These are phyloP conservation scores for Ophioninae sp. DNA, from an alignment of 2,888 invertebrate genomes.

Conservation along the genomic window DNA sequence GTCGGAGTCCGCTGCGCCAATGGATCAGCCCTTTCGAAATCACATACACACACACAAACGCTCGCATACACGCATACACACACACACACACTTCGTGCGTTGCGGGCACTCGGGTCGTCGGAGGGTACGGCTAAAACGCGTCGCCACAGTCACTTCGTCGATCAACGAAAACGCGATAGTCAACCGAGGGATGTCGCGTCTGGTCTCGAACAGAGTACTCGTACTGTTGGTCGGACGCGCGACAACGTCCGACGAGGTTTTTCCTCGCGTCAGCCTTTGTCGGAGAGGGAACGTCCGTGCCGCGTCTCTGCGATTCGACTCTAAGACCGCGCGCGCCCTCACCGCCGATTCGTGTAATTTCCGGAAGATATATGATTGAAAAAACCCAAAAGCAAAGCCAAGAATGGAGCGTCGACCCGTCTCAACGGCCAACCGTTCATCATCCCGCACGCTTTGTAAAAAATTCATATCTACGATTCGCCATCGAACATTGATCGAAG, in stretches of 20 bases:
- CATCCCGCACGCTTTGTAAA: constrained; percentile 50
- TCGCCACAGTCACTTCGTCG: too few relatives aligned
- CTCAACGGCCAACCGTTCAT: constrained; percentile 8
- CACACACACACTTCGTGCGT: too few relatives aligned
- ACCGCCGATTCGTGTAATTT: background rate
- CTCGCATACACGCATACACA: too few relatives aligned
- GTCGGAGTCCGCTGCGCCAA: background rate
- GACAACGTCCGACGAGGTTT: background rate
- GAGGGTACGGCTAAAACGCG: too few relatives aligned
- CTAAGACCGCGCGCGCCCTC: background rate
- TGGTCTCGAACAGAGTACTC: background rate
- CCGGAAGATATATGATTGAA: background rate
- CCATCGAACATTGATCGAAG: constrained; percentile 38
- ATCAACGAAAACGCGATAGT: too few relatives aligned
- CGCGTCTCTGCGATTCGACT: background rate
- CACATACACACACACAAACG: background rate
- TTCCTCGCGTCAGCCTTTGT: background rate
- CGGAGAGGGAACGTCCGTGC: background rate
- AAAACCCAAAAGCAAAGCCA: constrained; percentile 1
- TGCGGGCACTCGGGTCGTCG: too few relatives aligned
- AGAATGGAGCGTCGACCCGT: background rate
- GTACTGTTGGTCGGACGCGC: background rate
- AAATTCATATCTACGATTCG: constrained; percentile 39
- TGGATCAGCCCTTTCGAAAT: background rate
- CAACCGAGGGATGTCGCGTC: too few relatives aligned